Evolutionary conservation across 2,888 invertebrate species (phyloP), one percentile per base, ranked within the genome.

Genomic region (Temnothorax ravouxi): DNA sequence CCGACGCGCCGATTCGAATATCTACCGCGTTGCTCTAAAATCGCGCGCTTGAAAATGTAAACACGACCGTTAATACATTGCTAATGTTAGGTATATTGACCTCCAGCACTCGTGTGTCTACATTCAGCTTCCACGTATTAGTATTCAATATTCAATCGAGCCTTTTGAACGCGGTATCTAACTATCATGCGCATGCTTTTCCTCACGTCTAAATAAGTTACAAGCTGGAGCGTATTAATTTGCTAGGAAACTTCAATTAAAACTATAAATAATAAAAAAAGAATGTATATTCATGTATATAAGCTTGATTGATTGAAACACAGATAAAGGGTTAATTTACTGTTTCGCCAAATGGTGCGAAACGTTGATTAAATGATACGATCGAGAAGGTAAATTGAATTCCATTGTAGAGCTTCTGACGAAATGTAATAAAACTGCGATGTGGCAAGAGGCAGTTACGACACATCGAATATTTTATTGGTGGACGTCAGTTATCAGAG

Each of bases 311-410:
- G 64, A 64, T 50, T 29, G 15, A n/a, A 44, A 54, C 15, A n/a
- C 11, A 2, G 66, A 67, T 29, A n/a, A 9, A 21, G 54, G n/a
- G 41, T 56, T 44, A 29, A 74, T 61, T 61, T 11, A 13, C 41
- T 56, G 29, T 47, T 67, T 67, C 29, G 67, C 41, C 38, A 41
- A 44, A 54, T n/a, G 44, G 25, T 25, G 41, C 18, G 67, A 54
- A 38, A 77, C 29, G 67, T 44, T 67, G 69, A 67, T 77, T 67
- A 29, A 77, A 56, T 44, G 77, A 77, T 77, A n/a, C 29, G 77
- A 77, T 67, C 67, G 25, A 29, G n/a, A 56, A 41, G 44, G 5
- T 54, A 54, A 67, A 77, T 77, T 67, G 13, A 67, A 77, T 66
- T 77, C n/a, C 15, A 64, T 67, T 25, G 66, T 25, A 54, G 25